A percentile compares a stretch with the other conserved stretches of the same genome.
These are phyloP conservation scores for Pseudomugil tenellus DNA, from an alignment of 2,797 vertebrate genomes.

Conservation along the genomic window DNA sequence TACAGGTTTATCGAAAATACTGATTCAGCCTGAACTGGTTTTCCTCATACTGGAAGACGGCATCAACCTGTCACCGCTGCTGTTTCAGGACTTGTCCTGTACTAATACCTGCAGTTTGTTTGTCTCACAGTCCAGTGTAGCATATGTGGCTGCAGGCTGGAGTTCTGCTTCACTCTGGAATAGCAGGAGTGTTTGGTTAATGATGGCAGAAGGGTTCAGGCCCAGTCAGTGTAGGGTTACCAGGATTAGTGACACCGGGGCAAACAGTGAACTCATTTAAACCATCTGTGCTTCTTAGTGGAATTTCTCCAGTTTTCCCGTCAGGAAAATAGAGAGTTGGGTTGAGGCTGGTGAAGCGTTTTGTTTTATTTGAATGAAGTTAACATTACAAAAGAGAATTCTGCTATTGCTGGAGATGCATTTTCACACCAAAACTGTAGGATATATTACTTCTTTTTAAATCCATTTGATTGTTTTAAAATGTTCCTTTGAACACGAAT, in stretches of 20 bases:
- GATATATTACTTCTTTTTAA: neutral
- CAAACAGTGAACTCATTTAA: constrained; percentile 11
- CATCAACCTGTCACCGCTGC: constrained; percentile 28
- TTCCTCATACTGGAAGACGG: constrained; percentile 8
- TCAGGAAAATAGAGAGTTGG: constrained; percentile 3
- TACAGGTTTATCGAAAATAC: constrained; percentile 2
- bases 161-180: constrained; percentile 13
- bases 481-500: neutral
- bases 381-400: neutral
- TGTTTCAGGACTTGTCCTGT: constrained; percentile 21
- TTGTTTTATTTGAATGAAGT: neutral
- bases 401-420: neutral
- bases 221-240: constrained; percentile 36
- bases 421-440: neutral
- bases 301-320: neutral
- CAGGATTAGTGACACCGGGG: constrained; percentile 27
- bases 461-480: neutral
- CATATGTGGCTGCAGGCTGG: constrained; percentile 12
- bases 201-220: constrained; percentile 15
- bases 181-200: constrained; percentile 37
- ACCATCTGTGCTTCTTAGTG: constrained; percentile 18
- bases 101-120: constrained; percentile 8
- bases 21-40: neutral
- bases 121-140: neutral
- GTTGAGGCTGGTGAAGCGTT: neutral